Percentiles rank a stretch among this genome's conserved stretches.
phyloP scores from a whole-genome alignment of 2,797 vertebrate species.

The Sciaenops ocellatus region DNA sequence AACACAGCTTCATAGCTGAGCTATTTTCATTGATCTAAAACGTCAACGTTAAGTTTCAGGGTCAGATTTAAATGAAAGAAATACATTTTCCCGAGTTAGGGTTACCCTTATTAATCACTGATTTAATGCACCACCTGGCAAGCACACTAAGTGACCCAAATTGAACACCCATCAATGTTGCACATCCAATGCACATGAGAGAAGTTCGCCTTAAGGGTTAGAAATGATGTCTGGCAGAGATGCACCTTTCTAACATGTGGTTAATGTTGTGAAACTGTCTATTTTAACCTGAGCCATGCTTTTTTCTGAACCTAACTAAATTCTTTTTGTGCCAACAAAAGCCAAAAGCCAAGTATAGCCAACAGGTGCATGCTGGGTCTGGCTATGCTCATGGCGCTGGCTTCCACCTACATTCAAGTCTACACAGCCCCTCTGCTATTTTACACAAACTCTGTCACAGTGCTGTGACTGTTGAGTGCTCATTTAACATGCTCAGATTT shows the following conservation, averaged over 20 bases:
- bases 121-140: not conserved
- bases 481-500: not conserved
- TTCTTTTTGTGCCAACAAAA: too few species aligned
- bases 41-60: not conserved
- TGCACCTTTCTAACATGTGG: too few species aligned
- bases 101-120: not conserved
- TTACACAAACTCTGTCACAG: not conserved
- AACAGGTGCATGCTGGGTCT: not conserved
- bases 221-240: too few species aligned
- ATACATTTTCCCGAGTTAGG: too few species aligned
- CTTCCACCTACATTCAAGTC: too few species aligned
- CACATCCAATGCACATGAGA: too few species aligned
- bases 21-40: conserved; percentile 7
- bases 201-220: too few species aligned
- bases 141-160: not conserved
- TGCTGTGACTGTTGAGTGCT: not conserved
- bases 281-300: too few species aligned
- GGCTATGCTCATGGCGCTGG: not conserved
- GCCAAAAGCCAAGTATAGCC: too few species aligned
- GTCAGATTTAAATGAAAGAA: not conserved
- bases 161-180: not conserved
- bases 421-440: not conserved
- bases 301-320: too few species aligned
- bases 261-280: too few species aligned
- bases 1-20: not conserved